Percentiles rank a stretch among this genome's conserved stretches.
Conservation (phyloP, 2,888 invertebrate genomes). For the Drepanosiphum platanoidis region DNA sequence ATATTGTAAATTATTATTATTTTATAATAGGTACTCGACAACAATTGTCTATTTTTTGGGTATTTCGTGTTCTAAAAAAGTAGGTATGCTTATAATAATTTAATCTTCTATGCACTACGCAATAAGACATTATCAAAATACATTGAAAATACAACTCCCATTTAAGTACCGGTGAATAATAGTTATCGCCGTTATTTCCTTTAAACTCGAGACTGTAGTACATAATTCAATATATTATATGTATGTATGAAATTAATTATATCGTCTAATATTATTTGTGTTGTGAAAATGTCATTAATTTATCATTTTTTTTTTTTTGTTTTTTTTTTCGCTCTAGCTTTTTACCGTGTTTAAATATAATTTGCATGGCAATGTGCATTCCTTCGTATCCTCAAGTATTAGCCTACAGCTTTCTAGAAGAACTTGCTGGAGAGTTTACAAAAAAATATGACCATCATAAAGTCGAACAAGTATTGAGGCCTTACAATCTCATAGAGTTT, state of each 20-base stretch:
- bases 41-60: background rate
- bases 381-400: conserved; percentile 68
- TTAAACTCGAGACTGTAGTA: background rate
- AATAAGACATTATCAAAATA: background rate
- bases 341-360: conserved; percentile 66
- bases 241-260: background rate
- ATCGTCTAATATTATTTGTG: background rate
- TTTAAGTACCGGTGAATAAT: no score
- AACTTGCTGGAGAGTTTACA: conserved; percentile 68
- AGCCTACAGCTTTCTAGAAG: conserved; percentile 69
- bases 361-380: conserved; percentile 68
- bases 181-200: background rate
- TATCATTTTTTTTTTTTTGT: conserved; percentile 62
- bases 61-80: background rate
- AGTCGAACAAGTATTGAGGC: conserved; percentile 67
- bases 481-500: conserved; percentile 69
- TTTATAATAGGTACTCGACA: background rate
- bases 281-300: background rate
- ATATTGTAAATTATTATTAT: background rate
- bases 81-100: background rate
- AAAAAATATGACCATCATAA: conserved; percentile 66
- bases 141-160: background rate
- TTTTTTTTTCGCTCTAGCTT: conserved; percentile 67
- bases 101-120: background rate
- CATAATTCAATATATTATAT: no score